Conservation (phyloP, 2,888 invertebrate genomes). For the Aphrophora alni region DNA sequence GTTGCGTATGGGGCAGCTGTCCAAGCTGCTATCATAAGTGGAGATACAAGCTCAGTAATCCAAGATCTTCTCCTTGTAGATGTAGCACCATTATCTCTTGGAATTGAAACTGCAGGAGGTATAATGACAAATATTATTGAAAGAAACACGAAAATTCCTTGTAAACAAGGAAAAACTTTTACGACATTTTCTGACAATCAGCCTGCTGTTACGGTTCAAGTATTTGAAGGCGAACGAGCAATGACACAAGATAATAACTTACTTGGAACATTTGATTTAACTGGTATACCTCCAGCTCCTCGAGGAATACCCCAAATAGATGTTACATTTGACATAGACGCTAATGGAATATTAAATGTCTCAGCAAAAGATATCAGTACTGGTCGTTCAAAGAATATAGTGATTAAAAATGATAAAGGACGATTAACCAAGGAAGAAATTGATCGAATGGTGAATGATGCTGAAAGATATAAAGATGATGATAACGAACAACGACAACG, state of each 20-base stretch:
- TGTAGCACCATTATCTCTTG: conserved; percentile 72
- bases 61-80: conserved; percentile 75
- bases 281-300: conserved; percentile 78
- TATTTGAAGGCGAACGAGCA: conserved; percentile 81
- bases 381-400: conserved; percentile 58
- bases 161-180: conserved; percentile 69
- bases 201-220: conserved; percentile 85
- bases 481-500: conserved; percentile 56
- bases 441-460: conserved; percentile 58
- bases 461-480: conserved; percentile 56
- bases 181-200: conserved; percentile 94
- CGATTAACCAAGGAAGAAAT: conserved; percentile 60
- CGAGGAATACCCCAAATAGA: conserved; percentile 79
- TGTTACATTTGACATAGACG: conserved; percentile 76
- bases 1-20: conserved; percentile 82
- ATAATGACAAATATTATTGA: conserved; percentile 68
- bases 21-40: conserved; percentile 79
- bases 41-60: conserved; percentile 63
- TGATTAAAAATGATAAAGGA: conserved; percentile 60
- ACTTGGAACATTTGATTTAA: conserved; percentile 78
- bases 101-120: conserved; percentile 80
- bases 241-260: conserved; percentile 92
- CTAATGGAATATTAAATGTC: conserved; percentile 60
- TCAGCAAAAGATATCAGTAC: conserved; percentile 57
- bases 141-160: conserved; percentile 60